Evolutionary conservation across 2,797 vertebrate species (phyloP), one percentile per base, ranked within the genome.

Genomic region (Clarias platycephalus): DNA sequence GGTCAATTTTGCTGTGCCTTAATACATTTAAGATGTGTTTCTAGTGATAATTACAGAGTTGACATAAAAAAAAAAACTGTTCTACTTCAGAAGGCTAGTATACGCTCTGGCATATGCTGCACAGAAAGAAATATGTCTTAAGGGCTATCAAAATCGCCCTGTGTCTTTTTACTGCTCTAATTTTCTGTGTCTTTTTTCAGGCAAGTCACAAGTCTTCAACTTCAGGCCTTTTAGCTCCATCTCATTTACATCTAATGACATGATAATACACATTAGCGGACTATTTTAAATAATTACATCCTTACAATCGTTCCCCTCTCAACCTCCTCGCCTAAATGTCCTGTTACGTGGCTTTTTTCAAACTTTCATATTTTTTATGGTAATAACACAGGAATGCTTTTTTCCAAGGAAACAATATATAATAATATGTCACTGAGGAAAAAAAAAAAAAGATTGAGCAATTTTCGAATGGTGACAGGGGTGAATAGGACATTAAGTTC

Each of bases 401-500:
- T 53, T 86, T 70, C 92, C 94, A 91, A 92, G 96, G 95, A 97
- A 98, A 98, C 96, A 97, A 97, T 97, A 95, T 97, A 96, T 98
- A 99, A 99, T 98, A 97, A 98, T 97, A 98, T 96, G 96, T 96
- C 96, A 96, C 94, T 91, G 83, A 88, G 78, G 82, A 79, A 31
- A 53, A 66, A 88, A 95, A 88, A 95, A 34, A 95, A 97, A 95
- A 97, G 95, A 97, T 95, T 95, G 97, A 97, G 96, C 96, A 97
- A 97, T 98, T 97, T 97, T 96, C 94, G 88, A 96, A 92, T 94
- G 95, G 95, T 94, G 95, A 93, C 94, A 93, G 95, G 95, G 96
- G 96, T 96, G 97, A 98, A 97, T 96, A 96, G 97, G 96, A 97
- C 96, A 98, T 98, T 97, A 96, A 96, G 96, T 96, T 96, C 94